These are phyloP conservation scores for Mergus octosetaceus DNA, from an alignment of 2,797 vertebrate genomes.

Conservation along the genomic window DNA sequence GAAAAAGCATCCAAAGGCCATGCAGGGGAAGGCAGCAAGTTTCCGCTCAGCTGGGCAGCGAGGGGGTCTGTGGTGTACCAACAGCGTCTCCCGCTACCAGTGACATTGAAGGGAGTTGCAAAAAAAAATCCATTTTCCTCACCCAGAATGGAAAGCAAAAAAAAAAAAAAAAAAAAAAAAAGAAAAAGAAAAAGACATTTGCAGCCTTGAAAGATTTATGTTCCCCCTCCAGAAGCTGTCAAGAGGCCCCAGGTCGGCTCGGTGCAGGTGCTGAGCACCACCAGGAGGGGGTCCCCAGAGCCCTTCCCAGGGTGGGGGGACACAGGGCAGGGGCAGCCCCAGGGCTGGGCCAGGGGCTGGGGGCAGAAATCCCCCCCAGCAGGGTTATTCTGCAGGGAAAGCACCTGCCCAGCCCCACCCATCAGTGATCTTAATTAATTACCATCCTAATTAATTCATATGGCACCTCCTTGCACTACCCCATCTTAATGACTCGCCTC, in stretches of 20 bases:
- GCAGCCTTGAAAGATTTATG: neutral
- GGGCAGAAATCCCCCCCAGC: neutral
- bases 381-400: neutral
- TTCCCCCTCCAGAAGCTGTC: neutral
- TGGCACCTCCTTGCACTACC: neutral
- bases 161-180: neutral
- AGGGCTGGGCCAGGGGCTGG: neutral
- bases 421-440: neutral
- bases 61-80: neutral
- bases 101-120: neutral
- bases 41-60: neutral
- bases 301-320: too few species aligned
- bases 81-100: neutral
- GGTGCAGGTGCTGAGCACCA: neutral
- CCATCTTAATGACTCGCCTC: fast-evolving
- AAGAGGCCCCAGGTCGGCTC: fast-evolving
- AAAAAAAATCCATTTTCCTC: neutral
- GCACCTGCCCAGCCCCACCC: neutral
- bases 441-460: neutral
- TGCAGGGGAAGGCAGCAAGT: neutral
- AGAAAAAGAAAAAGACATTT: neutral
- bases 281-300: neutral
- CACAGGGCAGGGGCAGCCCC: neutral
- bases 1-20: neutral
- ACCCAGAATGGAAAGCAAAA: neutral